Percentiles rank a stretch among this genome's conserved stretches.
Evolutionary conservation across 2,113 vertebrate genomes (phyloP).

Genomic region (Bucco capensis): DNA sequence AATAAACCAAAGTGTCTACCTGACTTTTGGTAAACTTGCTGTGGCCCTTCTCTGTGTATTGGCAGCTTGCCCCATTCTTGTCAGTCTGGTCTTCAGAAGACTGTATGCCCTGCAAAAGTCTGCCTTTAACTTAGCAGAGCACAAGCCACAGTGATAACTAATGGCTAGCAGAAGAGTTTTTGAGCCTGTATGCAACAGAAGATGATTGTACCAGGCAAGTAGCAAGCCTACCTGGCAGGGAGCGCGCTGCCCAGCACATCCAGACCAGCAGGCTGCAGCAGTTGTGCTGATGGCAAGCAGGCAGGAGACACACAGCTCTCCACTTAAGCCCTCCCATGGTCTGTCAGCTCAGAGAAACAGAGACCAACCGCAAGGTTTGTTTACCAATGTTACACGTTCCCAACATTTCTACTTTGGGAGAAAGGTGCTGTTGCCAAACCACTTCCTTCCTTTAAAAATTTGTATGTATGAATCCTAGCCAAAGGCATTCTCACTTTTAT

Average conservation of each 20-base stretch:
- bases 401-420: neutral
- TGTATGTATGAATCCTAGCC: rapidly evolving
- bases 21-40: neutral
- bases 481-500: neutral
- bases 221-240: neutral
- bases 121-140: neutral
- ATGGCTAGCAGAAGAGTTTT: neutral
- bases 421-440: neutral
- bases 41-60: neutral
- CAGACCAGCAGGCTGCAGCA: neutral
- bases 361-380: neutral
- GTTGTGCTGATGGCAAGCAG: neutral
- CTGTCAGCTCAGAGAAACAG: neutral
- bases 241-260: neutral
- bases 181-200: neutral
- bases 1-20: neutral
- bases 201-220: neutral
- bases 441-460: neutral
- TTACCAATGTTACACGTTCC: neutral
- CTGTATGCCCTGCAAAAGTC: neutral
- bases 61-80: neutral
- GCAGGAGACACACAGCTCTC: neutral
- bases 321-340: neutral
- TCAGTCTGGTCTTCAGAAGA: neutral
- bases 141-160: rapidly evolving